These are phyloP conservation scores for Stictonetta naevosa DNA, from an alignment of 2,113 vertebrate species.

Conservation along the genomic window DNA sequence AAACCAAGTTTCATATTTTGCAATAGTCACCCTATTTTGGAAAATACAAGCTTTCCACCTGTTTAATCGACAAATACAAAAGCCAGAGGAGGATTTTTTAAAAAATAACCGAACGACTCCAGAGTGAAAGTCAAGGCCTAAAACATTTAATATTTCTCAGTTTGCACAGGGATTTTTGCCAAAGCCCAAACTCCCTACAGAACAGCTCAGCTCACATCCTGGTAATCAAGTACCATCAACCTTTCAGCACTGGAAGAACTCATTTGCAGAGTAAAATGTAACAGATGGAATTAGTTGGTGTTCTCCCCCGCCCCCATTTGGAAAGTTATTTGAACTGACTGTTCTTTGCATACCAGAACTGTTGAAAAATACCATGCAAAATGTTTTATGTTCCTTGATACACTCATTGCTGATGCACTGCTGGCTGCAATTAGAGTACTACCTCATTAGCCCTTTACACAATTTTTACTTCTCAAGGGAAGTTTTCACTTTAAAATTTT, in stretches of 20 bases:
- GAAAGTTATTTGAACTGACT: not conserved
- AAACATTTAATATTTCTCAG: not conserved
- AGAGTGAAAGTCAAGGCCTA: not conserved
- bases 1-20: not conserved
- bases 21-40: not conserved
- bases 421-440: not conserved
- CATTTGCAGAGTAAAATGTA: not conserved
- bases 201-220: not conserved
- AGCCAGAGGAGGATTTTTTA: not conserved
- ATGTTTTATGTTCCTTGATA: not conserved
- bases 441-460: not conserved
- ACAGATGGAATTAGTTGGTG: constrained; percentile 46
- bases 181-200: not conserved
- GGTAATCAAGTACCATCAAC: not conserved
- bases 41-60: not conserved
- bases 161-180: not conserved
- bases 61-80: not conserved
- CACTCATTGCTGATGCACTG: not conserved
- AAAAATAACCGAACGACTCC: not conserved
- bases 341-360: not conserved
- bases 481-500: not conserved
- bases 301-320: not conserved
- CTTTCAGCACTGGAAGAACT: constrained; percentile 36
- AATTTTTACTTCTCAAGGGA: not conserved
- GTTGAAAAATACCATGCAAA: not conserved